Evolutionary conservation across 2,797 vertebrate genomes (phyloP).

Genomic region (Anabas testudineus): DNA sequence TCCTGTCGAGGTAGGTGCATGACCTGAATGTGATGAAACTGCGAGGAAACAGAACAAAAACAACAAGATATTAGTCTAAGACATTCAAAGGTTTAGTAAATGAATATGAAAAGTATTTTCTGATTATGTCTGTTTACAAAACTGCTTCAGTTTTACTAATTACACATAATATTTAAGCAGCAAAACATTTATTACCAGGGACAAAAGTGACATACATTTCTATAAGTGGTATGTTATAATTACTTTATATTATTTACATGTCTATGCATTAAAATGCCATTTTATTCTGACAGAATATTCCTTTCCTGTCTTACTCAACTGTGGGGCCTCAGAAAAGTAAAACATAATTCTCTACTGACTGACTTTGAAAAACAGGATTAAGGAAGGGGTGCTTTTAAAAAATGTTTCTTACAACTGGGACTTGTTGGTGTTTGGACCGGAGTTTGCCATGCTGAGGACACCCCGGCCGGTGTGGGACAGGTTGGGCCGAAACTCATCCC

Average conservation of each 20-base stretch:
- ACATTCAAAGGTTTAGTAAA: not conserved
- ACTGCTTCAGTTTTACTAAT: not conserved
- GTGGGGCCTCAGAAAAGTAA: not conserved
- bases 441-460: constrained; percentile 98
- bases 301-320: not conserved
- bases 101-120: not conserved
- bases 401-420: constrained; percentile 93
- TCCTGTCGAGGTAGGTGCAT: constrained; percentile 94
- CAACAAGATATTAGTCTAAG: not conserved
- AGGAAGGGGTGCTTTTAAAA: not conserved
- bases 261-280: not conserved
- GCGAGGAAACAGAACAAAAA: constrained; percentile 22
- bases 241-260: not conserved
- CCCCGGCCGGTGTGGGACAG: constrained; percentile 95
- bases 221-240: too few relatives aligned
- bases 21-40: constrained; percentile 99
- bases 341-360: constrained; percentile 2
- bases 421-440: constrained; percentile 96
- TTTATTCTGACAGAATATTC: not conserved
- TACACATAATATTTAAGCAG: not conserved
- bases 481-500: constrained; percentile 95
- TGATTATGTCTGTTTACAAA: not conserved
- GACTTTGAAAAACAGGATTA: constrained; percentile 7
- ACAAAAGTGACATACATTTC: too few relatives aligned
- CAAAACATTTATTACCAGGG: too few relatives aligned